These are phyloP conservation scores for Oceanodroma tethys DNA, from an alignment of 2,113 vertebrate genomes.

Conservation along the genomic window DNA sequence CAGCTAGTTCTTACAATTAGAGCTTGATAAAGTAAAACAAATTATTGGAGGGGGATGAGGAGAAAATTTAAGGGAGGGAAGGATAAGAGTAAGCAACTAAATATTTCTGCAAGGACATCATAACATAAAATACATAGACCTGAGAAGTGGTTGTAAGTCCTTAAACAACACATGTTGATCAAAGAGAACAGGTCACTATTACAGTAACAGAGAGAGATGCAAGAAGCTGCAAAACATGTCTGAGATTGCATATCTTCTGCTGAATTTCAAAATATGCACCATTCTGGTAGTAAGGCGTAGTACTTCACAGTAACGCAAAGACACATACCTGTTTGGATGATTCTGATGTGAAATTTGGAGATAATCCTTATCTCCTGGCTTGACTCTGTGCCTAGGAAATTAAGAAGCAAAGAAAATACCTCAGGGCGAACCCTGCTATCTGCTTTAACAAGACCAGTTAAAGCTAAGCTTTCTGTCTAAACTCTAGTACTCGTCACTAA, in stretches of 20 bases:
- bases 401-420: background rate
- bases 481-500: background rate
- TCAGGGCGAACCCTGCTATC: background rate
- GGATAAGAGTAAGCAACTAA: background rate
- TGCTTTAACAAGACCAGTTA: background rate
- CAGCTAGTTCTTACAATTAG: background rate
- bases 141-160: background rate
- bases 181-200: background rate
- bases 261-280: background rate
- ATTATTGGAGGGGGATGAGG: background rate
- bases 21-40: background rate
- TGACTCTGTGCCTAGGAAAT: background rate
- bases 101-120: background rate
- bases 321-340: background rate
- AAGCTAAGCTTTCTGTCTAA: background rate
- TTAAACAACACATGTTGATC: background rate
- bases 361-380: background rate
- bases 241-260: background rate
- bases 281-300: background rate
- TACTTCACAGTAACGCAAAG: background rate
- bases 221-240: background rate
- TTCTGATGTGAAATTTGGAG: background rate
- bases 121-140: background rate
- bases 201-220: background rate
- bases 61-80: background rate